Evolutionary conservation across 1,140 invertebrate species (phyloP).

Genomic region (Leguminivora glycinivorella): DNA sequence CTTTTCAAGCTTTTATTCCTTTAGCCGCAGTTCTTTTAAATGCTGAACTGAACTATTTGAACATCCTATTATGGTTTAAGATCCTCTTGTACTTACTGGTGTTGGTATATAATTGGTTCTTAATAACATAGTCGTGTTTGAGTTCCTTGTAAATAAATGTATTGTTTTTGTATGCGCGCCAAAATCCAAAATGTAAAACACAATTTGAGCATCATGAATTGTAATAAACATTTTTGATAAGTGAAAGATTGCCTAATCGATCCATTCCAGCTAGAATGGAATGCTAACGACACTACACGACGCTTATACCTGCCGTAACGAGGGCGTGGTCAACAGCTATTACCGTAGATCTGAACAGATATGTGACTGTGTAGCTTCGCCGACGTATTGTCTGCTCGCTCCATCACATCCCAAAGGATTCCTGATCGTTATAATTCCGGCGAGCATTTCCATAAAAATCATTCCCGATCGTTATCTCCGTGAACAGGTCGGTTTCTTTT

Average conservation of each 20-base stretch:
- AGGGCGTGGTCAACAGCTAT: slow-evolving; percentile 26
- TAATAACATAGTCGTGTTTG: neutral
- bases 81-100: neutral
- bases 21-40: slow-evolving; percentile 26
- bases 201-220: too few species aligned
- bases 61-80: slow-evolving; percentile 24
- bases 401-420: slow-evolving; percentile 73
- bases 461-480: slow-evolving; percentile 74
- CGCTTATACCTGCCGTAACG: slow-evolving; percentile 19
- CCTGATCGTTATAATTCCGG: slow-evolving; percentile 73
- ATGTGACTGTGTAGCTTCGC: slow-evolving; percentile 47
- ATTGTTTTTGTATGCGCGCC: neutral
- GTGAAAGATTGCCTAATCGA: too few species aligned
- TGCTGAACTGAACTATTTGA: slow-evolving; percentile 19
- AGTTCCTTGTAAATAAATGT: neutral
- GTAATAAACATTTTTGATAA: too few species aligned
- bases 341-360: slow-evolving; percentile 46
- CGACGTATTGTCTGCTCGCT: slow-evolving; percentile 76
- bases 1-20: slow-evolving; percentile 21
- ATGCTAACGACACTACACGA: neutral
- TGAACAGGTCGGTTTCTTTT: slow-evolving; percentile 76
- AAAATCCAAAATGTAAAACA: neutral
- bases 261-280: too few species aligned
- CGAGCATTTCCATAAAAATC: slow-evolving; percentile 77
- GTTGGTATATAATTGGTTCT: neutral